Conservation (phyloP, 2,888 invertebrate species). For the Carcina quercana region DNA sequence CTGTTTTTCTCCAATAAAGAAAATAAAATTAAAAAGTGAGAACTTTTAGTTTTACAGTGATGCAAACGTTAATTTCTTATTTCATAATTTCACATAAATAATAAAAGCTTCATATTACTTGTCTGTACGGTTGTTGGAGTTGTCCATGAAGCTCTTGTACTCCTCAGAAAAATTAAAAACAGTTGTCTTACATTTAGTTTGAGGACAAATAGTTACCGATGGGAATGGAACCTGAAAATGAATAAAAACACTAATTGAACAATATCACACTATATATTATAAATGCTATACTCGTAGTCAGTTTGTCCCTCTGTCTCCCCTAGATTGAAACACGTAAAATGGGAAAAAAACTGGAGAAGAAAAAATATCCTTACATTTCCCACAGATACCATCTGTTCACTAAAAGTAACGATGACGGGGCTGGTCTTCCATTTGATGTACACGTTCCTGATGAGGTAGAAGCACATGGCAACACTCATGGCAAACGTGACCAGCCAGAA, state of each 20-base stretch:
- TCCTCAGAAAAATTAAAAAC: conserved; percentile 23
- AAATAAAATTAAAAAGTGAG: too few species aligned
- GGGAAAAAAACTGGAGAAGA: not conserved
- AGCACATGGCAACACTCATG: conserved; percentile 13
- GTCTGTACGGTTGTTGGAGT: too few species aligned
- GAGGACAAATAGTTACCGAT: conserved; percentile 39
- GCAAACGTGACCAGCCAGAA: conserved; percentile 18
- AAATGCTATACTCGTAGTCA: not conserved
- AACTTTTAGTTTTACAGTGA: too few species aligned
- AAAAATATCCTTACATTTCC: conserved; percentile 8
- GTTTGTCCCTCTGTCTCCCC: not conserved
- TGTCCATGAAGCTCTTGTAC: not conserved
- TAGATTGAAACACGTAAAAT: not conserved
- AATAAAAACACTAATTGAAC: too few species aligned
- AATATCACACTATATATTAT: not conserved
- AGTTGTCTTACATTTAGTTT: conserved; percentile 23
- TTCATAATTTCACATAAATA: too few species aligned
- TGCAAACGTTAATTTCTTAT: too few species aligned
- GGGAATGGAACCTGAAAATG: conserved; percentile 38
- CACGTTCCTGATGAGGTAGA: conserved; percentile 13
- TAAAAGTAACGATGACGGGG: conserved; percentile 18
- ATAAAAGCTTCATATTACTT: too few species aligned
- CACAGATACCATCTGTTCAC: conserved; percentile 14
- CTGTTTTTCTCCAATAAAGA: too few species aligned
- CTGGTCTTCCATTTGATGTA: conserved; percentile 17